A percentile compares a stretch with the other conserved stretches of the same genome.
Evolutionary conservation across 2,888 invertebrate species (phyloP).

Genomic region (Serripes groenlandicus): DNA sequence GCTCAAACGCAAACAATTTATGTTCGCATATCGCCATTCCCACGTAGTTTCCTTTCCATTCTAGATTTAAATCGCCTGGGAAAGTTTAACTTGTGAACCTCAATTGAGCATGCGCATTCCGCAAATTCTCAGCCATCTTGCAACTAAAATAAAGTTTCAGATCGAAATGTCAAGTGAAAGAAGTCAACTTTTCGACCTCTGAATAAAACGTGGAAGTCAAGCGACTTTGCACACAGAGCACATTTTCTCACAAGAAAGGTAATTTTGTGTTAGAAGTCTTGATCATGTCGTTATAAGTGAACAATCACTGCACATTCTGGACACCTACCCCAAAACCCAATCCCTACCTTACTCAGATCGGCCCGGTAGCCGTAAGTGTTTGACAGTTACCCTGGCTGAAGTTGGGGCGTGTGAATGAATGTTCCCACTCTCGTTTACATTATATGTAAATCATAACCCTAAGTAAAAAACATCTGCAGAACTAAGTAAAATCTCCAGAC

Average conservation of each 20-base stretch:
- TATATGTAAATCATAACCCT: no score
- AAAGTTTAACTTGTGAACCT: conserved; percentile 34
- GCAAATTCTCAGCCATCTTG: conserved; percentile 66
- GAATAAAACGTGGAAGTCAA: background rate
- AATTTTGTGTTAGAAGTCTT: background rate
- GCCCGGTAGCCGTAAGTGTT: background rate
- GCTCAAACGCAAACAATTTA: no score
- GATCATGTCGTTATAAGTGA: background rate
- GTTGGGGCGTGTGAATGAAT: background rate
- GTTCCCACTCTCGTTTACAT: no score
- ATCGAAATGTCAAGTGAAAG: conserved; percentile 38
- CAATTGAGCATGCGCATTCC: conserved; percentile 39
- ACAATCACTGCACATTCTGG: background rate
- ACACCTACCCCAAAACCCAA: background rate
- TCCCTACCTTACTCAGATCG: background rate
- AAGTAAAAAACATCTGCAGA: no score
- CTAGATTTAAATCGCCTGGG: conserved; percentile 23
- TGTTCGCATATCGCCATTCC: no score
- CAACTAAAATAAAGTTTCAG: conserved; percentile 60
- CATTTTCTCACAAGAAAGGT: background rate
- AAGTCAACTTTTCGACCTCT: conserved; percentile 23
- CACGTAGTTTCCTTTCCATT: no score
- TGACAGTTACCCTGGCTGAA: conserved; percentile 2
- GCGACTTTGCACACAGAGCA: background rate
- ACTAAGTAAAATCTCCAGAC: no score